Base-by-base conservation (phyloP, 2,113 vertebrate genomes). In the Ammodytes dubius region DNA sequence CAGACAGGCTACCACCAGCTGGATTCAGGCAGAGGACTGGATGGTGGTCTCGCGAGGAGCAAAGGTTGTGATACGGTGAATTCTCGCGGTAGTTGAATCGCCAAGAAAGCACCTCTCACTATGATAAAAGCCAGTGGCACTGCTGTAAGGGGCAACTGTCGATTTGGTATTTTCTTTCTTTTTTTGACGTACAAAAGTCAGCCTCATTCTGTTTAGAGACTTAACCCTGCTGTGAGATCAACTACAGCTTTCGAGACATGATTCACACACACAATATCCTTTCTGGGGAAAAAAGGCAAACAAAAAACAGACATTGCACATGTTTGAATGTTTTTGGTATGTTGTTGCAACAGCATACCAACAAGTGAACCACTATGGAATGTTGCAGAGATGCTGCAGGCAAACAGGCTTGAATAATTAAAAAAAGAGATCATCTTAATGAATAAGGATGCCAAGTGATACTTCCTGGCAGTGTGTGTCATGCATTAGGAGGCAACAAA, bases 371-470 rank as follows among this genome's bases (percentile, higher is more conserved):
- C 45, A 57, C 53, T 50, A 66, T 68, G 35, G 76, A 68, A 68
- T 70, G 17, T 46, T 72, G 71, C 56, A 45, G 15, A 54, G 68
- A 59, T 69, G 74, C 69, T 82, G 40, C 47, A 81, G 70, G 77
- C 63, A 80, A 87, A 85, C 84, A 84, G 65, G 76, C 69, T 75
- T 95, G 64, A 94, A 95, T 95, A 91, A 95, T 95, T 94, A 87
- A 95, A 84, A 86, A 77, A 73, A 83, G 90, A 93, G 27, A 93
- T 93, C 83, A 65, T 90, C 80, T 79, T 83, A 85, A 94, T 95
- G 87, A 95, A 95, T 95, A 94, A 81, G 70, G 91, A 92, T 88
- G 89, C 93, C 88, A 87, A 85, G 82, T 89, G 87, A 91, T 87
- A 81, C 69, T 82, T 90, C 81, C 86, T 90, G 83, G 88, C 86